Conservation (phyloP, 2,113 vertebrate genomes). For the Sitta europaea region DNA sequence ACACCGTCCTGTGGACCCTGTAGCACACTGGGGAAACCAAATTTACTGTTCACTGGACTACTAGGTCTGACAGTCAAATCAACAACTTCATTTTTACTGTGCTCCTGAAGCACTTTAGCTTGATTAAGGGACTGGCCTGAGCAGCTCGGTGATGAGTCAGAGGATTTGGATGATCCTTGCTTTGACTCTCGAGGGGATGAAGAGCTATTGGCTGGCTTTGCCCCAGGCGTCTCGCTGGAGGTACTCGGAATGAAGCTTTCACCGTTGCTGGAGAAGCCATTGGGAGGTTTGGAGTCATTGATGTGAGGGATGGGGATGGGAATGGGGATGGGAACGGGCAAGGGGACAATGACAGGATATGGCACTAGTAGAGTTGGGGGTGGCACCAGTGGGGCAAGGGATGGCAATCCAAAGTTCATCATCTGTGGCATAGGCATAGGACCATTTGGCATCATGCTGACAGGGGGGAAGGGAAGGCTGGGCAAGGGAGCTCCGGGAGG, state of each 20-base stretch:
- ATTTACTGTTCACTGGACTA: conserved; percentile 76
- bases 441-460: conserved; percentile 96
- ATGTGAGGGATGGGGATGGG: conserved; percentile 91
- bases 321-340: conserved; percentile 95
- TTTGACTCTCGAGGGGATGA: conserved; percentile 82
- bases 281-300: conserved; percentile 84
- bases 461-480: conserved; percentile 87
- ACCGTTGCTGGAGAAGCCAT: conserved; percentile 84
- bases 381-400: conserved; percentile 93
- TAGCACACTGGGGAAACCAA: conserved; percentile 73
- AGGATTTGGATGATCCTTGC: conserved; percentile 77
- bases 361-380: conserved; percentile 96
- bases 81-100: conserved; percentile 78
- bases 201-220: conserved; percentile 76
- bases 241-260: conserved; percentile 82
- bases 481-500: conserved; percentile 86
- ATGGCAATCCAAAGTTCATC: conserved; percentile 97
- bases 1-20: conserved; percentile 86
- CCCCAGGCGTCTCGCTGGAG: conserved; percentile 79
- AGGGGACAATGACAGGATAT: conserved; percentile 95
- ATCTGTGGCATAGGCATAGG: conserved; percentile 90
- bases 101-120: conserved; percentile 76
- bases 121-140: conserved; percentile 82
- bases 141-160: conserved; percentile 80
- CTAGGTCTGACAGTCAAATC: conserved; percentile 88